Base-by-base conservation (phyloP, 1,140 invertebrate genomes). In the Aphelenchoides avenae region DNA sequence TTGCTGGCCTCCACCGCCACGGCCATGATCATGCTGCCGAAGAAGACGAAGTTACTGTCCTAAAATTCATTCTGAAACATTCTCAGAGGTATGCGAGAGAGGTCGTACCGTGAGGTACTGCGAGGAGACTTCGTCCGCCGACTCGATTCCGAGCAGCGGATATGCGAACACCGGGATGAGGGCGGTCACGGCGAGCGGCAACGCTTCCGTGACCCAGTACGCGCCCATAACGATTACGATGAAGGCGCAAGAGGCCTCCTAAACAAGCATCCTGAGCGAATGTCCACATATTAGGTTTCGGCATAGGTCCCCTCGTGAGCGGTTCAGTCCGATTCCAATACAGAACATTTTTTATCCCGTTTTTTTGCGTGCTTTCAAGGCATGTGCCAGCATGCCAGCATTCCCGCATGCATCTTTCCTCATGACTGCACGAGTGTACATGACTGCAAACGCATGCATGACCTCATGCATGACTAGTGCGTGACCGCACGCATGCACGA, bases 1-100 rank as follows among this genome's bases (percentile, higher is more conserved):
- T 87, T 85, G 51, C 85, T 86, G 66, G 89, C 84, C 79, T 92
- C 88, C 1, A 91, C 85, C 0, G 87, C 87, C 5, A 89, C 82
- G 1, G 89, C 89, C 27, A 91, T 85, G 64, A 90, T 84, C 48
- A 92, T 61, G 13, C 81, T 79, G 6, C 81, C 82, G 13, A 84
- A 64, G 66, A 84, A 91, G 81, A 91, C 86, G 82, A 91, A 87
- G 70, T 88, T 88, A 0, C 87, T 88, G 63, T 90, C 79, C 47
- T 54, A 59, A 44, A 59, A 79, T 26, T 31, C 15, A 64, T 61
- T 61, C 11, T 24, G 27, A 41, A 52, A 13, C n/a, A 1, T 0
- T 54, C 30, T 54, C 26, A 52, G n/a, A 52, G 60, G 26, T 48
- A 48, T 64, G 15, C 13, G 57, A 31, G 26, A 52, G n/a, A n/a